These are phyloP conservation scores for Drymodes brunneopygia DNA, from an alignment of 2,113 vertebrate species.

Conservation along the genomic window DNA sequence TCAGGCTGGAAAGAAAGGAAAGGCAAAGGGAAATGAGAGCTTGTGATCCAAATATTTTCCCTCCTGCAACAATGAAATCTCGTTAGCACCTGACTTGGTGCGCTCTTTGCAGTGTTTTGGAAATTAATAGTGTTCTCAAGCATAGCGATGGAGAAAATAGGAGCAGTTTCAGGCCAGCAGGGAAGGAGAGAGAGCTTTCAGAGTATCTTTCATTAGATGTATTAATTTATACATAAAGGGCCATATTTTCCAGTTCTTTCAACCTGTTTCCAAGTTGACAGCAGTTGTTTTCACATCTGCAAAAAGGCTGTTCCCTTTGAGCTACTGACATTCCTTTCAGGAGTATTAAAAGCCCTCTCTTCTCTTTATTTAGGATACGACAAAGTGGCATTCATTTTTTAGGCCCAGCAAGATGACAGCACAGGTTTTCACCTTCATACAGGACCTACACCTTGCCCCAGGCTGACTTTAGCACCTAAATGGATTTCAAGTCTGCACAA, in stretches of 20 bases:
- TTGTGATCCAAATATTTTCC: background rate
- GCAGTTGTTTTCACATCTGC: background rate
- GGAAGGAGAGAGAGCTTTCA: background rate
- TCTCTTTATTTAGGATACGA: background rate
- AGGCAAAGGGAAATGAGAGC: background rate
- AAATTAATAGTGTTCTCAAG: background rate
- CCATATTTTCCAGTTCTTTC: background rate
- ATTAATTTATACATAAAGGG: background rate
- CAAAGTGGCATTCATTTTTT: background rate
- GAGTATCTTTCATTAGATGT: background rate
- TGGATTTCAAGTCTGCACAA: background rate
- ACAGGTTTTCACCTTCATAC: background rate
- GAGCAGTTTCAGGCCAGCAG: background rate
- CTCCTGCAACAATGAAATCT: background rate
- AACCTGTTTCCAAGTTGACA: background rate
- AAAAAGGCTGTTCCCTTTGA: background rate
- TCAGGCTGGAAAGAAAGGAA: background rate
- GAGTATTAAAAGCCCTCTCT: background rate
- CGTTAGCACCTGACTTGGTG: background rate
- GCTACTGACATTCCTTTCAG: background rate
- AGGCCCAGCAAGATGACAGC: background rate
- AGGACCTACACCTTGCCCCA: background rate
- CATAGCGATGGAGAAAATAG: background rate
- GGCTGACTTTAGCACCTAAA: background rate
- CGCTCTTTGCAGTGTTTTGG: background rate